These are phyloP conservation scores for Eutolmus rufibarbis DNA, from an alignment of 2,888 invertebrate species.

Conservation along the genomic window DNA sequence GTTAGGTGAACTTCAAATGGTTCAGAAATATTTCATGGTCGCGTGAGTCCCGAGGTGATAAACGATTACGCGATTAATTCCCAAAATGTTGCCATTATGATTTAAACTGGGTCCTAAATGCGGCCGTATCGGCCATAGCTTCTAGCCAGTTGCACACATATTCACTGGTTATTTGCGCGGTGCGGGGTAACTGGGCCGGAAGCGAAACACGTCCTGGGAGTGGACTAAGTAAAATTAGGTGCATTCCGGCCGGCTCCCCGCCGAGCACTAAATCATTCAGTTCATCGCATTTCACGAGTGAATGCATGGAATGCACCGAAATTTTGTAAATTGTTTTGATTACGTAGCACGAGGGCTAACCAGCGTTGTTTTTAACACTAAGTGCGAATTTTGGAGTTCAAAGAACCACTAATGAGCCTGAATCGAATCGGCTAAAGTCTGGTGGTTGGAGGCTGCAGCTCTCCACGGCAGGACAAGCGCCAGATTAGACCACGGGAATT, in stretches of 20 bases:
- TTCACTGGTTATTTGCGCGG: not conserved
- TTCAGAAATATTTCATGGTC: not conserved
- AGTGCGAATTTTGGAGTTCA: not conserved
- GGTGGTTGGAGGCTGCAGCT: not conserved
- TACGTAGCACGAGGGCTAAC: not conserved
- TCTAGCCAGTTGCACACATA: not conserved
- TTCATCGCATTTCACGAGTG: conserved; percentile 6
- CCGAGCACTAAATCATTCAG: conserved; percentile 9
- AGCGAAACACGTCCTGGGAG: not conserved
- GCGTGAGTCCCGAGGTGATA: not conserved
- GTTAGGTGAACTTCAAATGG: not conserved
- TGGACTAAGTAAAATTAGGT: not conserved
- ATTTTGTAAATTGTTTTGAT: conserved; percentile 4
- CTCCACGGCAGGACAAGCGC: not conserved
- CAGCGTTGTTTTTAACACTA: not conserved
- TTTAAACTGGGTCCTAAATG: not conserved
- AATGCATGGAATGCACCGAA: not conserved
- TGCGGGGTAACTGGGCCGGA: not conserved
- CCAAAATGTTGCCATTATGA: not conserved
- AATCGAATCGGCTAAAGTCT: not conserved
- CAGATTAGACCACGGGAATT: not conserved
- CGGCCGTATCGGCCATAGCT: not conserved
- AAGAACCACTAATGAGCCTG: not conserved
- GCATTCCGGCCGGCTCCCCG: not conserved
- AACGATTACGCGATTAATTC: not conserved